A percentile compares a stretch with the other conserved stretches of the same genome.
Evolutionary conservation across 1,140 invertebrate species (phyloP).

Genomic region (Diprion similis): DNA sequence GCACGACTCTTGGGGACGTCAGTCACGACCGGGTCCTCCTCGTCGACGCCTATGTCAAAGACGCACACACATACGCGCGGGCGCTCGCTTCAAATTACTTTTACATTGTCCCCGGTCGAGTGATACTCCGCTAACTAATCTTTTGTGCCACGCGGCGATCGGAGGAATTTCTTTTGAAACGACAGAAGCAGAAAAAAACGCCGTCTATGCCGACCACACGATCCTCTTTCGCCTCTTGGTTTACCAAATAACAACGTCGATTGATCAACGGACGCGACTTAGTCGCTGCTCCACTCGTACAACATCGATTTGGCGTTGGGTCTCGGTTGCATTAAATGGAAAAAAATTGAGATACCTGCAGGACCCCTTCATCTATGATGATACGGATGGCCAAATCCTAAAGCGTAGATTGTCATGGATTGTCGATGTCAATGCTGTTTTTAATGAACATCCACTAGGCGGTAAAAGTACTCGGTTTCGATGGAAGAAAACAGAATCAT

Average conservation of each 20-base stretch:
- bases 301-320: too few relatives aligned
- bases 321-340: too few relatives aligned
- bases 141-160: slow-evolving; percentile 11
- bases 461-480: too few relatives aligned
- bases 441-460: too few relatives aligned
- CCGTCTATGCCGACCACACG: neutral
- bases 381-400: too few relatives aligned
- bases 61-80: neutral
- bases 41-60: neutral
- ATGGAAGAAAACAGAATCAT: too few relatives aligned
- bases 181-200: slow-evolving; percentile 8
- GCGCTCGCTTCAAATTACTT: slow-evolving; percentile 27
- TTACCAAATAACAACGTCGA: neutral
- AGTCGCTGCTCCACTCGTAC: neutral
- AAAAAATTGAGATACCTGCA: too few relatives aligned
- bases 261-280: neutral
- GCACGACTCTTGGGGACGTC: slow-evolving; percentile 5
- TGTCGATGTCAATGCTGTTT: too few relatives aligned
- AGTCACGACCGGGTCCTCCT: neutral
- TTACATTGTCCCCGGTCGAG: slow-evolving; percentile 28
- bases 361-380: too few relatives aligned
- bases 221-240: neutral
- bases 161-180: slow-evolving; percentile 15
- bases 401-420: too few relatives aligned
- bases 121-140: slow-evolving; percentile 17